phyloP scores from a whole-genome alignment of 2,113 vertebrate species.

The Trogon surrucura region DNA sequence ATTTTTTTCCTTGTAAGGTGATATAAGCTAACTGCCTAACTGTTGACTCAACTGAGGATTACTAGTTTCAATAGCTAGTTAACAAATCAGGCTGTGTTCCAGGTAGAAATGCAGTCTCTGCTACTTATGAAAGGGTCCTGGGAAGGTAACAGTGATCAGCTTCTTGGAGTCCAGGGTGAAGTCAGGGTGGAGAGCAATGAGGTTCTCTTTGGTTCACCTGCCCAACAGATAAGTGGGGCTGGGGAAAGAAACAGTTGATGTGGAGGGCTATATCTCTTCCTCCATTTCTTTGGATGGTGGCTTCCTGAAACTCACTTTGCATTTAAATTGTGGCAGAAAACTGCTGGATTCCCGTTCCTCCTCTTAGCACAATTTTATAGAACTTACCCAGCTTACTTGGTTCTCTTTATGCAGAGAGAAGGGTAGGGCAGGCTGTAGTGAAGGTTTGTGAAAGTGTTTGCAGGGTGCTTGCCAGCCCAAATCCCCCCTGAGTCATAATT shows the following conservation, averaged over 20 bases:
- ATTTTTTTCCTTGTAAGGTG: slow-evolving; percentile 62
- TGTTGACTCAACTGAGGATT: slow-evolving; percentile 66
- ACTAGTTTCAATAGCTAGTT: slow-evolving; percentile 64
- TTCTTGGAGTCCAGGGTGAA: background rate
- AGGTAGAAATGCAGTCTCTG: background rate
- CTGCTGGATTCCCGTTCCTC: background rate
- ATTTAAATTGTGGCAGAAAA: background rate
- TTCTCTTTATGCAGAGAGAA: background rate
- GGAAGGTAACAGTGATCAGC: background rate
- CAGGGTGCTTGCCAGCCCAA: background rate
- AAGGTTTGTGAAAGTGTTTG: background rate
- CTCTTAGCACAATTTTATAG: background rate
- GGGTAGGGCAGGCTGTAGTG: background rate
- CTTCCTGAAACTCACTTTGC: background rate
- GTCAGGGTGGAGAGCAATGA: background rate
- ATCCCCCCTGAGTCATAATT: background rate
- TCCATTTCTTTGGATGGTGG: background rate
- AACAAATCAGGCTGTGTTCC: slow-evolving; percentile 30
- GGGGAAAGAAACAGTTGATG: no score
- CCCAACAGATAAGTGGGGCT: background rate
- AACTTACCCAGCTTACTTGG: background rate
- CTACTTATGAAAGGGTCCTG: slow-evolving; percentile 19
- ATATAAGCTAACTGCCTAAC: slow-evolving; percentile 33
- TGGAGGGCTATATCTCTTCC: background rate
- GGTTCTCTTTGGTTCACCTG: background rate